Percentiles rank a stretch among this genome's conserved stretches.
phyloP scores from a whole-genome alignment of 2,888 invertebrate genomes.

The Acleris literana region DNA sequence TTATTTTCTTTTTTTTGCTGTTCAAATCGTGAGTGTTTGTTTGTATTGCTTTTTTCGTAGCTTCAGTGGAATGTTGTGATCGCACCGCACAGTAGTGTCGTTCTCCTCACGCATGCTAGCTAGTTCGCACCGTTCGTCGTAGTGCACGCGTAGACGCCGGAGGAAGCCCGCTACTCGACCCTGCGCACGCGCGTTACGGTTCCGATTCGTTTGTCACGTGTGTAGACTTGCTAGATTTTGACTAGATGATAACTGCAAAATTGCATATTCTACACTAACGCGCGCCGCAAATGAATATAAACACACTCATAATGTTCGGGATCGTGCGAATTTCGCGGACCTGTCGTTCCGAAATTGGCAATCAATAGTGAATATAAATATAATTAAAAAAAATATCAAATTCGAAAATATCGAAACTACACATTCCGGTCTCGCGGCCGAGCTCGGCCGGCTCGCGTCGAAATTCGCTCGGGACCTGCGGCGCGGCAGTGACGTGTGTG shows the following conservation, averaged over 20 bases:
- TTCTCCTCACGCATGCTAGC: too few species aligned
- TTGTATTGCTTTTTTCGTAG: neutral
- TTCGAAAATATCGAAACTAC: too few species aligned
- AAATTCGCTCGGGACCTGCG: slow-evolving; percentile 26
- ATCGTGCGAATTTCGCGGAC: slow-evolving; percentile 23
- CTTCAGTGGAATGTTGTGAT: neutral
- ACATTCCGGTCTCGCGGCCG: neutral
- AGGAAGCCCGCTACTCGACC: slow-evolving; percentile 43
- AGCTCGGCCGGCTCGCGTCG: slow-evolving; percentile 9
- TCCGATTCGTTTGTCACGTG: slow-evolving; percentile 14
- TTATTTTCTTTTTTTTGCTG: neutral
- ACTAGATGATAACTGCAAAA: neutral
- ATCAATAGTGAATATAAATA: neutral
- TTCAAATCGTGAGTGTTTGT: neutral
- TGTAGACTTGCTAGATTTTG: slow-evolving; percentile 33
- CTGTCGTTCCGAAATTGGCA: neutral
- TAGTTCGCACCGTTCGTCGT: slow-evolving; percentile 4
- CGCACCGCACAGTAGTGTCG: too few species aligned
- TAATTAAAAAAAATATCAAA: too few species aligned
- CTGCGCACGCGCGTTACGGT: slow-evolving; percentile 14
- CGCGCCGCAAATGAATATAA: slow-evolving; percentile 1
- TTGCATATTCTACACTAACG: neutral
- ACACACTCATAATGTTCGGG: slow-evolving; percentile 10
- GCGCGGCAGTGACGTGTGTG: slow-evolving; percentile 35
- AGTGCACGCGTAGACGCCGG: slow-evolving; percentile 39